Evolutionary conservation across 2,888 invertebrate species (phyloP).

Genomic region (Drosophila histrio): DNA sequence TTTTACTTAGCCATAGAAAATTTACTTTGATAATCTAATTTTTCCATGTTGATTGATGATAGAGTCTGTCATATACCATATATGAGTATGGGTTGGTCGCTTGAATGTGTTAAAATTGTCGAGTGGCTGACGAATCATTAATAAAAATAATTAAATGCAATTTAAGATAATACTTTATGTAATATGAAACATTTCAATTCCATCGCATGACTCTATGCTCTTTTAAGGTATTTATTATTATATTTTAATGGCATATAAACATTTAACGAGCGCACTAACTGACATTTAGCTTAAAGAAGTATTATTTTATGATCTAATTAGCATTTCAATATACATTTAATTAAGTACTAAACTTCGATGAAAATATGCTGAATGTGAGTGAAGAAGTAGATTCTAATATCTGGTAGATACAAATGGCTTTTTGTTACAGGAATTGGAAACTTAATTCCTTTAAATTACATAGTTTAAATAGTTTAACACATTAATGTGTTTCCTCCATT

Average conservation of each 20-base stretch:
- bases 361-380: too few relatives aligned
- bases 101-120: background rate
- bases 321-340: background rate
- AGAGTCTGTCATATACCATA: background rate
- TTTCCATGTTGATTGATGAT: slow-evolving; percentile 41
- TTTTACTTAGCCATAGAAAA: slow-evolving; percentile 45
- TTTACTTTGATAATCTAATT: slow-evolving; percentile 36
- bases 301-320: background rate
- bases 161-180: background rate
- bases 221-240: background rate
- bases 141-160: slow-evolving; percentile 7
- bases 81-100: slow-evolving; percentile 27
- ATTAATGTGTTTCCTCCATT: too few relatives aligned
- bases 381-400: too few relatives aligned
- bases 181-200: background rate
- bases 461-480: too few relatives aligned
- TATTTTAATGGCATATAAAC: background rate
- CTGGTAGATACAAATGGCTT: too few relatives aligned
- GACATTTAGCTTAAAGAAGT: background rate
- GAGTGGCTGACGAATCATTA: slow-evolving; percentile 18
- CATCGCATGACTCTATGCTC: background rate
- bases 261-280: background rate
- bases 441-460: background rate
- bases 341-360: too few relatives aligned
- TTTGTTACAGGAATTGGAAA: too few relatives aligned